A percentile compares a stretch with the other conserved stretches of the same genome.
These are phyloP conservation scores for Eulithis prunata DNA, from an alignment of 2,888 invertebrate genomes.

Conservation along the genomic window DNA sequence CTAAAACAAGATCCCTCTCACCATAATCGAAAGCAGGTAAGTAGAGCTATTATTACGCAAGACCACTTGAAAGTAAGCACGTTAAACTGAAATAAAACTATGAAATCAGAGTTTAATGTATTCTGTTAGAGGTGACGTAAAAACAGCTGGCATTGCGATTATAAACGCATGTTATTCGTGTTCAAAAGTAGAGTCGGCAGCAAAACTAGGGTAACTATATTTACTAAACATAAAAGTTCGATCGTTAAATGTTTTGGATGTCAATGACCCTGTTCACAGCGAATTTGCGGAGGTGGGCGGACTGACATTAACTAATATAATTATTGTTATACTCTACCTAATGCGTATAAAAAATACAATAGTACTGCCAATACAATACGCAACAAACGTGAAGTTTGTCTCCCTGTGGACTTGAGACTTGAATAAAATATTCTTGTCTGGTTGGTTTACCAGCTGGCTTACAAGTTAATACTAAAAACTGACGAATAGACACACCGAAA, in stretches of 20 bases:
- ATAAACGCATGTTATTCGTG: slow-evolving; percentile 1
- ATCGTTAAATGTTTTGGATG: not conserved
- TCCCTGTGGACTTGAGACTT: no score
- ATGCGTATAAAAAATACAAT: no score
- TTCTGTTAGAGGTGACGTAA: not conserved
- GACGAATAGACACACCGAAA: no score
- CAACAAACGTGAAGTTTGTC: no score
- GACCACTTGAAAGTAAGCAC: not conserved
- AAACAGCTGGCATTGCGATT: slow-evolving; percentile 11
- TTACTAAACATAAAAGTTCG: not conserved
- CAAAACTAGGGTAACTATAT: not conserved
- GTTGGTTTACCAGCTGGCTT: no score
- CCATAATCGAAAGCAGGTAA: no score
- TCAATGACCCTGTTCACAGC: not conserved
- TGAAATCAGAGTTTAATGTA: not conserved
- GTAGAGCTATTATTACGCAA: no score
- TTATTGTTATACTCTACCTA: no score
- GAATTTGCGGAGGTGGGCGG: not conserved
- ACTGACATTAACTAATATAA: not conserved
- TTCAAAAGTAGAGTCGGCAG: slow-evolving; percentile 4
- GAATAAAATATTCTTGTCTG: no score
- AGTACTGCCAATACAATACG: no score
- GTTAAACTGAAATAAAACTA: not conserved
- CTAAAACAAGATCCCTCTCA: no score
- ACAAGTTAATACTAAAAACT: no score